Evolutionary conservation across 2,888 invertebrate genomes (phyloP), one percentile per base, ranked within the genome.

Genomic region (Coleophora flavipennella): DNA sequence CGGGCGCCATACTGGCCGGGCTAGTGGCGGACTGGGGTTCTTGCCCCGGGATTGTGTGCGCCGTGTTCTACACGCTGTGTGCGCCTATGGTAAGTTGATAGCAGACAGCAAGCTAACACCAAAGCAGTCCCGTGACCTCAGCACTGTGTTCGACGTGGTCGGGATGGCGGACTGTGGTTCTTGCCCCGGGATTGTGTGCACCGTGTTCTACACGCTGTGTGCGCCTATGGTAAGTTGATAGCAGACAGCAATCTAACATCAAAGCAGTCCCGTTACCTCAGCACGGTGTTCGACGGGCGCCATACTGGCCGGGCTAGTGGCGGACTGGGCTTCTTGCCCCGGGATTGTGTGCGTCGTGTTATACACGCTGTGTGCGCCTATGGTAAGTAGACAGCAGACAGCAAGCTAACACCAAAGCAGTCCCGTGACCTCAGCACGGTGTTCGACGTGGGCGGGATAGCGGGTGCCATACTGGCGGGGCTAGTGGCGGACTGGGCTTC

Each of bases 1-100:
- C 88, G 39, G 98, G 97, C 34, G 97, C 96, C 12, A 91, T 97
- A 38, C 75, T 91, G 29, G 97, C 97, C 1, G 98, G 98, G 0
- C 79, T 92, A 32, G 70, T 97, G 10, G 93, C 94, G 2, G 98
- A 98, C 83, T 87, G 89, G 51, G 90, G 87, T 13, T 92, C 91
- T 27, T 94, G 93, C 86, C 92, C 95, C 45, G 98, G 96, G 0
- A 80, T 91, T n/a, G 94, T 95, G 0, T 98, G 97, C 67, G 87
- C 90, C 9, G 86, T 84, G 0, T 95, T 97, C 93, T 85, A 97
- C 41, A 62, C 89, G 10, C 60, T 91, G 1, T 92, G 95, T 13
- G 91, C 94, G 37, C 97, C 97, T 13, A 87, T 92, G 85, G 96
- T 96, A 74, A 77, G 78, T 63, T 28, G 1, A 27, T 10, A 27